Evolutionary conservation across 2,888 invertebrate genomes (phyloP).

Genomic region (Machimus atricapillus): DNA sequence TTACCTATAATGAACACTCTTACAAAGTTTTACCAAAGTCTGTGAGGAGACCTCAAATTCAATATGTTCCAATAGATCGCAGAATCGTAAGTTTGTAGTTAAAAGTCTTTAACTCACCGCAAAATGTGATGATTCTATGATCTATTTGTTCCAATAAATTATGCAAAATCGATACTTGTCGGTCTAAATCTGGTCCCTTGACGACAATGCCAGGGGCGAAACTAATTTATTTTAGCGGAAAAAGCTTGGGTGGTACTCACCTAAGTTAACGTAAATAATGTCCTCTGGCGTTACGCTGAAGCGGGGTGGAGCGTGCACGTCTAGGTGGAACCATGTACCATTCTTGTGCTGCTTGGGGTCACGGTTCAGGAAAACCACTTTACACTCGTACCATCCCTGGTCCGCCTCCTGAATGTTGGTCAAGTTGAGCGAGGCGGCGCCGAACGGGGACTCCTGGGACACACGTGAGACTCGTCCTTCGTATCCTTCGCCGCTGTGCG

Average conservation of each 20-base stretch:
- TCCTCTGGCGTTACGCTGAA: slow-evolving; percentile 95
- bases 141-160: too few species aligned
- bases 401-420: slow-evolving; percentile 92
- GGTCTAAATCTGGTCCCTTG: not conserved
- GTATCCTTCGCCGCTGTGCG: slow-evolving; percentile 94
- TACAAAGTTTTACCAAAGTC: too few species aligned
- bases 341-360: slow-evolving; percentile 91
- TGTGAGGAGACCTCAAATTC: too few species aligned
- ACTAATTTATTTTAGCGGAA: not conserved
- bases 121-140: too few species aligned
- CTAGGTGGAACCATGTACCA: slow-evolving; percentile 98
- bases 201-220: not conserved
- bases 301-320: slow-evolving; percentile 95
- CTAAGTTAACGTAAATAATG: slow-evolving; percentile 94
- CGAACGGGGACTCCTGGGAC: slow-evolving; percentile 85
- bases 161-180: too few species aligned
- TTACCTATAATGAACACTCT: too few species aligned
- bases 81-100: too few species aligned
- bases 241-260: slow-evolving; percentile 58
- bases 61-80: too few species aligned
- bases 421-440: slow-evolving; percentile 93
- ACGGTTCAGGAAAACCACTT: slow-evolving; percentile 94
- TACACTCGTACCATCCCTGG: slow-evolving; percentile 97
- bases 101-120: too few species aligned
- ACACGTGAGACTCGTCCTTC: slow-evolving; percentile 91